phyloP scores from a whole-genome alignment of 2,113 vertebrate species.

The Smithornis capensis region DNA sequence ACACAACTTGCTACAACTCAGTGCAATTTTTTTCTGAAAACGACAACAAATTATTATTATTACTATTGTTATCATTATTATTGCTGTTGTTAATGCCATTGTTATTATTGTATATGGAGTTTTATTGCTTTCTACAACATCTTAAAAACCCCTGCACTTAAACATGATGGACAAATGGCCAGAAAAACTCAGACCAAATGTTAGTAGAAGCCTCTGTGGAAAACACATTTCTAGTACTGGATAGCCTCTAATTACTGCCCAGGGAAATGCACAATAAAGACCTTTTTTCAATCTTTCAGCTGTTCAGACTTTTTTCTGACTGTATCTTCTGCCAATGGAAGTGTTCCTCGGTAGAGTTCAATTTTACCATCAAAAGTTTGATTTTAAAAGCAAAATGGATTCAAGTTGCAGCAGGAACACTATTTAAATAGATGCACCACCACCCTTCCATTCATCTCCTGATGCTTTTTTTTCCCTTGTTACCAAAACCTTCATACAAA shows the following conservation, averaged over 20 bases:
- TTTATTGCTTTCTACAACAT: background rate
- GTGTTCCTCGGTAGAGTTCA: background rate
- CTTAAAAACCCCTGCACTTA: background rate
- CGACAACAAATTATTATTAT: background rate
- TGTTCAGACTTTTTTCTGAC: slow-evolving; percentile 2
- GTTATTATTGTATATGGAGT: background rate
- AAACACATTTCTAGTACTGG: background rate
- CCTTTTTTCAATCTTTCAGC: slow-evolving; percentile 36
- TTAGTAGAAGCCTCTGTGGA: background rate
- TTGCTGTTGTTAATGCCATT: background rate
- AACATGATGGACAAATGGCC: background rate
- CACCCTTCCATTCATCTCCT: background rate
- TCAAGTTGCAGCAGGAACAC: background rate
- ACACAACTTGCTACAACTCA: background rate
- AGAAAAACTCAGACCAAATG: slow-evolving; percentile 8
- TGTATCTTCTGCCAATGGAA: background rate
- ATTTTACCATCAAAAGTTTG: background rate
- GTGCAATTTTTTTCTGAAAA: background rate
- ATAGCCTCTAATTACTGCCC: background rate
- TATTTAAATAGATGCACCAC: background rate
- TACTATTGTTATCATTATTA: background rate
- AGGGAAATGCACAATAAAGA: slow-evolving; percentile 17
- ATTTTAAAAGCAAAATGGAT: slow-evolving; percentile 17
- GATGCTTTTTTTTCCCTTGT: background rate
- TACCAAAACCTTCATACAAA: background rate